Conservation (phyloP, 1,140 invertebrate genomes). For the Acromyrmex charruanus region DNA sequence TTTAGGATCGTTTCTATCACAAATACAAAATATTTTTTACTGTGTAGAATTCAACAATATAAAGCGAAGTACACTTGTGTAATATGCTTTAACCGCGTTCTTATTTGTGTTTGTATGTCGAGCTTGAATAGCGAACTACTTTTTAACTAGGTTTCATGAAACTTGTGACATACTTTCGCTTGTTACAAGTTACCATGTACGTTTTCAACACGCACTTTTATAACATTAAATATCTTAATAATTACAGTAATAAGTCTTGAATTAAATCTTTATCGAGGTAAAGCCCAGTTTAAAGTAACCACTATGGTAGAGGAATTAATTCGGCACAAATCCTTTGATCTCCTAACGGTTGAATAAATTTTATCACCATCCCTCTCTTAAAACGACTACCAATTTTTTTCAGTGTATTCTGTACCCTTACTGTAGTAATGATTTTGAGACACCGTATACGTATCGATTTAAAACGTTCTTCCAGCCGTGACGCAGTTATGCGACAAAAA, state of each 20-base stretch:
- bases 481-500: conserved; percentile 28
- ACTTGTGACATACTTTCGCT: neutral
- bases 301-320: neutral
- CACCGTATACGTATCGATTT: conserved; percentile 49
- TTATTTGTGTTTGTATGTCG: neutral
- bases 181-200: no score
- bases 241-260: conserved; percentile 10
- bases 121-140: neutral
- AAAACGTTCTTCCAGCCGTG: neutral
- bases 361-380: neutral
- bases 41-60: neutral
- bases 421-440: neutral
- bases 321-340: conserved; percentile 14
- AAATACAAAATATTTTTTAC: no score
- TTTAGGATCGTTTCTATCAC: no score
- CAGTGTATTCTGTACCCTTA: neutral
- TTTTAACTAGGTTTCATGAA: conserved; percentile 1
- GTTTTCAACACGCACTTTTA: neutral
- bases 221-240: conserved; percentile 8
- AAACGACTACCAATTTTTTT: neutral
- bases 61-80: neutral
- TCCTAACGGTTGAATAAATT: neutral
- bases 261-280: neutral
- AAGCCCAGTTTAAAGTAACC: neutral
- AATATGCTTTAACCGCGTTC: neutral